Evolutionary conservation across 2,113 vertebrate genomes (phyloP).

Genomic region (Dendropsophus ebraccatus): DNA sequence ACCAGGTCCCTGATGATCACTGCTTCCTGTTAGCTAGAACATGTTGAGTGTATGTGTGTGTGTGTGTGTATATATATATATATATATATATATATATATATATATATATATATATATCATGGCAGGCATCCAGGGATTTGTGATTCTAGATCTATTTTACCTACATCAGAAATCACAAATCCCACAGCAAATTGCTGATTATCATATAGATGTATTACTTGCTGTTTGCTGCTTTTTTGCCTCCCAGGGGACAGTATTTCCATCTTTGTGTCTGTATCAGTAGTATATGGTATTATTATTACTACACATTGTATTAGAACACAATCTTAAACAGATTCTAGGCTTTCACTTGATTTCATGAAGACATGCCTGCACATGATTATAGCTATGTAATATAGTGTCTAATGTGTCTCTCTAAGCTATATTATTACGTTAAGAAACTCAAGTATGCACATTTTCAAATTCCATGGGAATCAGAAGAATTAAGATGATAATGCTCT

Average conservation of each 20-base stretch:
- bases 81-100: too few species aligned
- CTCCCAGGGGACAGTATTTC: neutral
- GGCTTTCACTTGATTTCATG: neutral
- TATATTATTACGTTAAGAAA: neutral
- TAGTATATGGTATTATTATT: neutral
- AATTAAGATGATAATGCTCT: neutral
- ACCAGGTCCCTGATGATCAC: too few species aligned
- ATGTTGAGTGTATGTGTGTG: too few species aligned
- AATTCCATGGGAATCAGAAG: neutral
- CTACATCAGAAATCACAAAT: neutral
- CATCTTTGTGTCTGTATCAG: neutral
- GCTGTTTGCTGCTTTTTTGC: neutral
- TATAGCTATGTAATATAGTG: neutral
- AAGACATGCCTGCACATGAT: neutral
- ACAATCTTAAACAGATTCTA: too few species aligned
- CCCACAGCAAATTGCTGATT: neutral
- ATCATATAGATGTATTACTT: conserved; percentile 19
- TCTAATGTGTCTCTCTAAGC: neutral
- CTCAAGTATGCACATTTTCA: neutral
- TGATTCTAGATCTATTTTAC: neutral
- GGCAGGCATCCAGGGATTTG: neutral
- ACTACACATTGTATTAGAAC: neutral
- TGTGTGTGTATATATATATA: too few species aligned
- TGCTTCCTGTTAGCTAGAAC: too few species aligned
- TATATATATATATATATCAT: neutral